A percentile compares a stretch with the other conserved stretches of the same genome.
Conservation (phyloP, 2,797 vertebrate genomes). For the Clarias pachynema region DNA sequence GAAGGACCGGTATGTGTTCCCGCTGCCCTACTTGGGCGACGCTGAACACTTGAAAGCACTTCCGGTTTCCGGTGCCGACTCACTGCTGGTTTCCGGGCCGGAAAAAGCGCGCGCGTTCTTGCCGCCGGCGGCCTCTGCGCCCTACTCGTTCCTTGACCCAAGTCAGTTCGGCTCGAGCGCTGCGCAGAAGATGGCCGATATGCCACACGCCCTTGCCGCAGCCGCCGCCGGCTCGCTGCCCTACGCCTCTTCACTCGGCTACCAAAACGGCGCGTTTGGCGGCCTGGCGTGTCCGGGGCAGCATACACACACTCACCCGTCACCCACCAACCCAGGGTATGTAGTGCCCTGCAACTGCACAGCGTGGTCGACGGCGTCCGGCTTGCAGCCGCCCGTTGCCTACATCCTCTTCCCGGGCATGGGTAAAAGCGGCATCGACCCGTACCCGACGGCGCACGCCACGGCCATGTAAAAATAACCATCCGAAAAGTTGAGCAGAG, state of each 20-base stretch:
- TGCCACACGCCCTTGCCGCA: slow-evolving; percentile 93
- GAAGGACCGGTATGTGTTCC: slow-evolving; percentile 98
- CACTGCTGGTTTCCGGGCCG: slow-evolving; percentile 82
- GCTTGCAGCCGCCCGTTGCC: slow-evolving; percentile 98
- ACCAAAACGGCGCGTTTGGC: slow-evolving; percentile 97
- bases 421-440: slow-evolving; percentile 98
- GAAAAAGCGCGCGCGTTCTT: slow-evolving; percentile 95
- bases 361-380: slow-evolving; percentile 91
- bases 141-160: slow-evolving; percentile 96
- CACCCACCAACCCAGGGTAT: slow-evolving; percentile 97
- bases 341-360: slow-evolving; percentile 99
- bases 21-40: slow-evolving; percentile 97
- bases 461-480: slow-evolving; percentile 87
- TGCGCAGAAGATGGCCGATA: slow-evolving; percentile 98
- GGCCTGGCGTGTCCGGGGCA: slow-evolving; percentile 93
- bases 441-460: slow-evolving; percentile 95
- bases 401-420: slow-evolving; percentile 99
- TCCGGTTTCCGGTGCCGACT: slow-evolving; percentile 88
- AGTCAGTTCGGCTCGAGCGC: slow-evolving; percentile 95
- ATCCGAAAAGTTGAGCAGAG: slow-evolving; percentile 47
- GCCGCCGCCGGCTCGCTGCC: slow-evolving; percentile 90
- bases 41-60: slow-evolving; percentile 95
- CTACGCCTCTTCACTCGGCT: slow-evolving; percentile 96
- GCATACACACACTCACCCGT: slow-evolving; percentile 99
- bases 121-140: slow-evolving; percentile 85